Evolutionary conservation across 2,797 vertebrate genomes (phyloP).

Genomic region (Podarcis lilfordi): DNA sequence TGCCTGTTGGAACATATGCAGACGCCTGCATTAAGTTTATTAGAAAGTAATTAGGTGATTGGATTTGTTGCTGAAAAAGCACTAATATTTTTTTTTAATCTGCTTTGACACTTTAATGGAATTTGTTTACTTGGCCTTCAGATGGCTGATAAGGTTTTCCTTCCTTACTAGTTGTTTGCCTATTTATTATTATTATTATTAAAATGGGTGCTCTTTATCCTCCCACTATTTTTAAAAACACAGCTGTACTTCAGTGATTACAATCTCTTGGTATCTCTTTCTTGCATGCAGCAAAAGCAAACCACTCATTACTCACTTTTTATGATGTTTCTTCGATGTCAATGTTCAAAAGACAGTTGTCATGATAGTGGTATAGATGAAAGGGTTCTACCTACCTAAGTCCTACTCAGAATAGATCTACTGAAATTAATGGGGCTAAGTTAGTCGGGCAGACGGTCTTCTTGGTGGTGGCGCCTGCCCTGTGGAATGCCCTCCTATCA

Average conservation of each 20-base stretch:
- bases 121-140: neutral
- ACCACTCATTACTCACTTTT: neutral
- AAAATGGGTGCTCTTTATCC: neutral
- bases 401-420: too few species aligned
- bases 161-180: neutral
- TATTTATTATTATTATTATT: neutral
- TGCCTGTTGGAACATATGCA: neutral
- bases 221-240: neutral
- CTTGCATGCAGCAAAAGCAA: neutral
- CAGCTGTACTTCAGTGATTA: neutral
- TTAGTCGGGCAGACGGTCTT: too few species aligned
- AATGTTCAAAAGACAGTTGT: neutral
- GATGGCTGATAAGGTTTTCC: neutral
- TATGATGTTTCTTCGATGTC: neutral
- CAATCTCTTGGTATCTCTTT: neutral
- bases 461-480: too few species aligned
- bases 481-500: too few species aligned
- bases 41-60: neutral
- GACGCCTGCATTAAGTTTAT: neutral
- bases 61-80: neutral
- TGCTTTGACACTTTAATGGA: neutral
- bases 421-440: too few species aligned
- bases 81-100: neutral
- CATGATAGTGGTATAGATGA: neutral
- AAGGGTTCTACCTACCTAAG: neutral